These are phyloP conservation scores for Crocallis elinguaria DNA, from an alignment of 2,888 invertebrate species.

Conservation along the genomic window DNA sequence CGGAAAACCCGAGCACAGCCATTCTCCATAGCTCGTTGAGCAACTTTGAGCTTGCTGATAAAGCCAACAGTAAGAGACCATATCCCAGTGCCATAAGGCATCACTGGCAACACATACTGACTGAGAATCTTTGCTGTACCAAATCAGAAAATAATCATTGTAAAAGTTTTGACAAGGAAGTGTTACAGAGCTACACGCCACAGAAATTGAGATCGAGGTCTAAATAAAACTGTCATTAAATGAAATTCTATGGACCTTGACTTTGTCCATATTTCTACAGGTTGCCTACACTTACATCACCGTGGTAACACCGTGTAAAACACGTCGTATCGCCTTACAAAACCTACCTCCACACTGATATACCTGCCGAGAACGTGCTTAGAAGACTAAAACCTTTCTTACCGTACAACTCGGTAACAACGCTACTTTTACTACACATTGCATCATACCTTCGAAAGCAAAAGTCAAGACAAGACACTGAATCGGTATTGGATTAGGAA, in stretches of 20 bases:
- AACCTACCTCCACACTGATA: conserved; percentile 50
- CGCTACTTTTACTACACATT: conserved; percentile 33
- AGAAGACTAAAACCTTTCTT: conserved; percentile 46
- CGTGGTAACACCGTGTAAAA: conserved; percentile 48
- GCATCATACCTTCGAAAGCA: conserved; percentile 33
- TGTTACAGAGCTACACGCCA: too few species aligned
- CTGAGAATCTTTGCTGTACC: too few species aligned
- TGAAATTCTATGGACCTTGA: conserved; percentile 69
- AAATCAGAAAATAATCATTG: too few species aligned
- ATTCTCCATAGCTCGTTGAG: too few species aligned
- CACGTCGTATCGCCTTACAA: conserved; percentile 64
- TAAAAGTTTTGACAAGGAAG: too few species aligned
- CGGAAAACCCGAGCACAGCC: too few species aligned
- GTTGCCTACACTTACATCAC: conserved; percentile 57
- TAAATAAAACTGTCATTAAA: conserved; percentile 36
- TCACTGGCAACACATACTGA: too few species aligned
- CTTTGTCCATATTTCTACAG: conserved; percentile 64
- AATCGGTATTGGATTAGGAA: conserved; percentile 18
- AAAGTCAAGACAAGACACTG: conserved; percentile 20
- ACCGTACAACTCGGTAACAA: conserved; percentile 23
- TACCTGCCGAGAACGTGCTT: conserved; percentile 53
- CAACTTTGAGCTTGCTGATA: too few species aligned
- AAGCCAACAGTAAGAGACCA: too few species aligned
- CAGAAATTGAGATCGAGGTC: too few species aligned
- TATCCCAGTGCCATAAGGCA: too few species aligned